Base-by-base conservation (phyloP, 2,888 invertebrate genomes). In the Nebria salina region DNA sequence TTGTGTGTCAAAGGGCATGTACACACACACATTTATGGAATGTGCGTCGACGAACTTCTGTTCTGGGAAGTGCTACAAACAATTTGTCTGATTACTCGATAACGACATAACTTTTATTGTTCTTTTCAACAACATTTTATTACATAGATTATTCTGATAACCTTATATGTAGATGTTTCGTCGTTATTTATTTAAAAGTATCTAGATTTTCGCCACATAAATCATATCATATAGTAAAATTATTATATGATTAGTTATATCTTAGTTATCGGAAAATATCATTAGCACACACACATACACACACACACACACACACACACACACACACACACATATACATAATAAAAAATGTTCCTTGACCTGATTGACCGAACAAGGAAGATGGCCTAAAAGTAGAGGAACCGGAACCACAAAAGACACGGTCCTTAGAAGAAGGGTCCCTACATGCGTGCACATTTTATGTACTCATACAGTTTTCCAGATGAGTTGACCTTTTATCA, bases 1-100 rank as follows among this genome's bases (percentile, higher is more conserved):
- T 8, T 34, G 7, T 54, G 13, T 54, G 54, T 54, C 54, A 54
- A 54, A 54, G 54, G 8, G 54, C 54, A 54, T 4, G 13, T 54
- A 4, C 8, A 13, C 8, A 54, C 8, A 54, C 7, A 54, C 13
- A 54, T 54, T 8, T 54, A 54, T 66, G 76, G 76, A 76, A 76
- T 76, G 76, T 66, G 72, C 65, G 34, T 75, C 65, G 75, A 64
- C 65, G 20, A 41, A 68, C 75, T 64, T 26, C 66, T 15, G 41
- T 76, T 76, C 76, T 34, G 1, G 42, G 76, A 76, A 76, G 13
- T 66, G 42, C 76, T 76, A 76, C 25, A 76, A 76, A 76, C 76
- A 76, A 76, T 76, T 76, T 76, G 76, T 76, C 65, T 42, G 76
- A 76, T 76, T 65, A 42, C 65, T 75, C 65, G 41, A 75, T 75